A percentile compares a stretch with the other conserved stretches of the same genome.
Evolutionary conservation across 2,797 vertebrate species (phyloP).

Genomic region (Trematomus bernacchii): DNA sequence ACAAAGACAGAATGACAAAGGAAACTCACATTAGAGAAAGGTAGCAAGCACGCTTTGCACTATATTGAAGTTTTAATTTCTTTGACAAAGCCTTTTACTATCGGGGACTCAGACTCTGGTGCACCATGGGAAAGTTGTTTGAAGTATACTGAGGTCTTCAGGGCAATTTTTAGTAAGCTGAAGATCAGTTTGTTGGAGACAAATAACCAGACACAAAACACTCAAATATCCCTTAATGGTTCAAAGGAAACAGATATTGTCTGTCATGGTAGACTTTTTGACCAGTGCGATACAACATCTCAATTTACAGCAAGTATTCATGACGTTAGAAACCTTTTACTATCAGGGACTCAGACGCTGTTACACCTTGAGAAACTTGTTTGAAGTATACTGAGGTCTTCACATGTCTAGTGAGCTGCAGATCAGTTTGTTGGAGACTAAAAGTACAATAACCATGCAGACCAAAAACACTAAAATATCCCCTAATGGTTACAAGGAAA

Average conservation of each 20-base stretch:
- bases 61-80: no score
- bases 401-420: not conserved
- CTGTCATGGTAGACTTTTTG: not conserved
- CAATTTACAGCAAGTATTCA: not conserved
- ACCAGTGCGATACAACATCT: not conserved
- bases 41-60: no score
- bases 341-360: not conserved
- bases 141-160: constrained; percentile 30
- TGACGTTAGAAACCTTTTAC: not conserved
- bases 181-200: not conserved
- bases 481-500: not conserved
- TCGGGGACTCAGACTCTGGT: not conserved
- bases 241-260: not conserved
- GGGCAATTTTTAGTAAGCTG: not conserved
- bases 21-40: no score
- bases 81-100: no score
- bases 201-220: constrained; percentile 1
- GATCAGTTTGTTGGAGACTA: not conserved
- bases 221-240: not conserved
- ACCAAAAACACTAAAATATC: not conserved
- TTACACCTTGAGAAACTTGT: not conserved
- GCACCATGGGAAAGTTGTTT: not conserved
- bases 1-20: no score
- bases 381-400: constrained; percentile 36
- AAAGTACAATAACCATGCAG: not conserved